Evolutionary conservation across 2,888 invertebrate species (phyloP), one percentile per base, ranked within the genome.

Genomic region (Hofmannophila pseudospretella): DNA sequence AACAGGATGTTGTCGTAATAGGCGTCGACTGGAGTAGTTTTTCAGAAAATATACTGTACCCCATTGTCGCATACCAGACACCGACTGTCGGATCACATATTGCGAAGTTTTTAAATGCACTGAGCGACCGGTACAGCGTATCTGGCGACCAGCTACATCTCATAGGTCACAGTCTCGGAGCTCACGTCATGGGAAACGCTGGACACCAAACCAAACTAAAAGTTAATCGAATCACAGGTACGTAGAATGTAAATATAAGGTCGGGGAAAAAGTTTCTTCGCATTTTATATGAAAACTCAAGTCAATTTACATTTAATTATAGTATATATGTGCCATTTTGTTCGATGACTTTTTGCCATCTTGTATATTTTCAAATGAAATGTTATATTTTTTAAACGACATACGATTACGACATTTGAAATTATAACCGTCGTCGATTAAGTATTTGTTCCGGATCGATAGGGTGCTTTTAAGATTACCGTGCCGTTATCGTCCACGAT

Each of bases 1-100:
- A 46, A 4, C 46, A 67, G 38, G 71, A 84, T 42, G 72, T 72
- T 1, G 85, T 79, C 41, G 77, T 89, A 1, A 67, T 85, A 27
- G 65, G 72, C 0, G 64, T 82, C 1, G 82, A 86, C 45, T 86
- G 84, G 79, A 67, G 70, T 36, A 40, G 39, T 3, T 61, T 61
- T 10, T 61, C 80, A 0, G 47, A 53, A 22, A 65, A 62, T 11
- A 44, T 63, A 12, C 48, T 73, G 14, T 81, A 80, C 41, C 56
- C 58, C 5, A 48, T 59, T 40, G 70, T 70, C 8, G 77, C 74
- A 3, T 51, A 57, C 9, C 59, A 74, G 41, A 73, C 68, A 0
- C 49, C 50, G 40, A 27, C 34, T 1, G 54, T 74, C 13, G 75
- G 73, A 3, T 22, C 40, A 7, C 47, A 41, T 31, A 36, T 76